These are phyloP conservation scores for Allobates femoralis DNA, from an alignment of 2,797 vertebrate species.

Conservation along the genomic window DNA sequence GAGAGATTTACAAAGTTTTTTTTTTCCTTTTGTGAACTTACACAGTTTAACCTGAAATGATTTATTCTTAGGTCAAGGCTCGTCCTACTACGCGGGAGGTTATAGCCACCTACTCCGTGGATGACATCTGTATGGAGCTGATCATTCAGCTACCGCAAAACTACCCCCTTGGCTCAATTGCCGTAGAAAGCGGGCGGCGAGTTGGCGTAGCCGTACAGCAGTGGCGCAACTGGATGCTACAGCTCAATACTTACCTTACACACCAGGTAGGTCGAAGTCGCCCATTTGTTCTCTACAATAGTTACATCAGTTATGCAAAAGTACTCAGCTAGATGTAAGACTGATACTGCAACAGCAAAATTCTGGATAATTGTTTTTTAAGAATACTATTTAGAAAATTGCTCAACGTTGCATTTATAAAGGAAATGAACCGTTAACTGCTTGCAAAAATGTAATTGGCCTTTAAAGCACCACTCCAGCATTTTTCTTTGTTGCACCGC, in stretches of 20 bases:
- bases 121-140: conserved; percentile 96
- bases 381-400: too few relatives aligned
- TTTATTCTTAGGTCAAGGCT: conserved; percentile 87
- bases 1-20: not conserved
- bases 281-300: too few relatives aligned
- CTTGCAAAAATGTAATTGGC: too few relatives aligned
- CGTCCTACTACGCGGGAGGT: conserved; percentile 93
- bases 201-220: conserved; percentile 97
- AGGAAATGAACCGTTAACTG: too few relatives aligned
- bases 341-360: too few relatives aligned
- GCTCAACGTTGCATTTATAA: too few relatives aligned
- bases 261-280: conserved; percentile 78
- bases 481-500: too few relatives aligned
- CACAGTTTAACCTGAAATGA: not conserved
- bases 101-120: conserved; percentile 94
- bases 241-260: conserved; percentile 93
- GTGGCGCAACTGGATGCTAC: conserved; percentile 99
- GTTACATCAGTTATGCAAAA: too few relatives aligned
- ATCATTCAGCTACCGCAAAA: conserved; percentile 95
- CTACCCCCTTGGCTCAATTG: conserved; percentile 92
- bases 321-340: too few relatives aligned
- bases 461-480: too few relatives aligned
- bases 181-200: conserved; percentile 92
- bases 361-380: too few relatives aligned
- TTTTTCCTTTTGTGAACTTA: not conserved